phyloP scores from a whole-genome alignment of 2,113 vertebrate genomes.

The Eubucco bourcierii region DNA sequence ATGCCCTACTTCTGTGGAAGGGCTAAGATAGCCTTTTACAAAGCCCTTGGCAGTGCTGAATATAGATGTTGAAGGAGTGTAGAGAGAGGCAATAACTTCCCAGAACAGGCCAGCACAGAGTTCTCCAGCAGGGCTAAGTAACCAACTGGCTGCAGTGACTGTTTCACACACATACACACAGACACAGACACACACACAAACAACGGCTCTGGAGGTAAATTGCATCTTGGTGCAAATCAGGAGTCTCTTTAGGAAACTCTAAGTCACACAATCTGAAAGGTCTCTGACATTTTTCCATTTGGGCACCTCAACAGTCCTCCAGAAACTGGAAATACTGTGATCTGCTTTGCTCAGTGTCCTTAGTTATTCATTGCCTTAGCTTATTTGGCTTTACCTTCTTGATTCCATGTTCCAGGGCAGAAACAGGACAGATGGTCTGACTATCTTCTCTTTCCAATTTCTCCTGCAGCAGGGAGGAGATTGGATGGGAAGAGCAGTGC shows the following conservation, averaged over 20 bases:
- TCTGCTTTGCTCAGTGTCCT: not conserved
- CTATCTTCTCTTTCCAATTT: not conserved
- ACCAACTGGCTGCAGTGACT: not conserved
- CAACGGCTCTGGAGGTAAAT: not conserved
- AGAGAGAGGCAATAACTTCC: not conserved
- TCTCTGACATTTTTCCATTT: not conserved
- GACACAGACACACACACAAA: not conserved
- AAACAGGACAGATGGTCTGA: not conserved
- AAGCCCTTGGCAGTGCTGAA: not conserved
- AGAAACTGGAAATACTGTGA: not conserved
- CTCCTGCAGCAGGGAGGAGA: not conserved
- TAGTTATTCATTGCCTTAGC: not conserved
- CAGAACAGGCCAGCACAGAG: not conserved
- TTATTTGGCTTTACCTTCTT: not conserved
- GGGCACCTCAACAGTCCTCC: not conserved
- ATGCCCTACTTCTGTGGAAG: rapidly evolving
- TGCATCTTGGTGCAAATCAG: not conserved
- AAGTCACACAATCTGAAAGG: not conserved
- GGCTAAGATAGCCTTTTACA: not conserved
- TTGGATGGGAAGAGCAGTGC: not conserved
- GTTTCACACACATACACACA: not conserved
- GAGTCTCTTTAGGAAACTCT: not conserved
- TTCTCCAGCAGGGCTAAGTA: not conserved
- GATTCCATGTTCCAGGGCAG: not conserved
- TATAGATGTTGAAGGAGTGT: not conserved